Conservation (phyloP, 92 coral and sea anemone species). For the Phymanthus crucifer region DNA sequence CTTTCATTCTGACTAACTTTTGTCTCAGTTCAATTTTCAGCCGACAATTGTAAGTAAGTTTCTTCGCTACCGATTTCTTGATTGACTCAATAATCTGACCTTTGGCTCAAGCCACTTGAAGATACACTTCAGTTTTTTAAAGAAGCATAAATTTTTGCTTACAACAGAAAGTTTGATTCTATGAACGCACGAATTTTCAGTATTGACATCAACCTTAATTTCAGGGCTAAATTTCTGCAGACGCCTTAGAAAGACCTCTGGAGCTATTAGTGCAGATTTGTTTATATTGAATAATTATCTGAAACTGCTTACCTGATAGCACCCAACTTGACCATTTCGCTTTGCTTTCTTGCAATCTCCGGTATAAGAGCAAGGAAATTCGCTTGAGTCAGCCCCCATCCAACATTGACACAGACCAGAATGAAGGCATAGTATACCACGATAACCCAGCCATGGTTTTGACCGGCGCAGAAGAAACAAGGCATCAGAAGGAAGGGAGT, state of each 20-base stretch:
- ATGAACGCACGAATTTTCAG: neutral
- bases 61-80: neutral
- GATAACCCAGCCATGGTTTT: slow-evolving; percentile 45
- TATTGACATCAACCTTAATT: neutral
- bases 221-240: too few relatives aligned
- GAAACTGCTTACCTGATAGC: slow-evolving; percentile 54
- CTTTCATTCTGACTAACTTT: too few relatives aligned
- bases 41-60: neutral
- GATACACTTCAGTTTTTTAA: neutral
- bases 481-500: slow-evolving; percentile 70
- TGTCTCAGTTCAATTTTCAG: too few relatives aligned
- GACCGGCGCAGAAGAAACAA: slow-evolving; percentile 55
- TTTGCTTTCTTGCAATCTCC: slow-evolving; percentile 72
- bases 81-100: neutral
- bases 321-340: slow-evolving; percentile 78
- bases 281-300: neutral
- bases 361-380: slow-evolving; percentile 80
- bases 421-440: slow-evolving; percentile 51
- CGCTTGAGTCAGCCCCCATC: slow-evolving; percentile 63
- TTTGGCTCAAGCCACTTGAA: neutral
- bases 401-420: slow-evolving; percentile 35
- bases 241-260: too few relatives aligned
- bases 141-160: neutral
- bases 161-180: neutral
- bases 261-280: neutral